Percentiles rank a stretch among this genome's conserved stretches.
Evolutionary conservation across 2,113 vertebrate species (phyloP).

Genomic region (Lathamus discolor): DNA sequence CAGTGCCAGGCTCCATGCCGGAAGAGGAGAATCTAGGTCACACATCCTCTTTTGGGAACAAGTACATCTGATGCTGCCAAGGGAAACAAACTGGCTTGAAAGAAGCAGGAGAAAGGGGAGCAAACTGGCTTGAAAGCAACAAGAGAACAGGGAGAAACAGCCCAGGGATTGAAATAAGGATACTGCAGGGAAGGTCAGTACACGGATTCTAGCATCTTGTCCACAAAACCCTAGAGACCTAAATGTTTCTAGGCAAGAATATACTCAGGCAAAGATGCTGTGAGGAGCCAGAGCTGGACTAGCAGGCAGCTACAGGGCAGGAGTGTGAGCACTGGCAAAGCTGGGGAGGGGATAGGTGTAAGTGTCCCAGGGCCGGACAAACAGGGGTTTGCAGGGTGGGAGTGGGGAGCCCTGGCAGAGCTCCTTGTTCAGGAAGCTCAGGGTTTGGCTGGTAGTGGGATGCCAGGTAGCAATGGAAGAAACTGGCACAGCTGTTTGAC

Average conservation of each 20-base stretch:
- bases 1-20: rapidly evolving
- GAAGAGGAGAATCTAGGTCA: slow-evolving; percentile 47
- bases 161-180: background rate
- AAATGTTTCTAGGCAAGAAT: background rate
- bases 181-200: background rate
- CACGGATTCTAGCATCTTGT: background rate
- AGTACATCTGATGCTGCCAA: slow-evolving; percentile 34
- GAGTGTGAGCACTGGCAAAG: background rate
- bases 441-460: background rate
- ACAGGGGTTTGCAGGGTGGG: background rate
- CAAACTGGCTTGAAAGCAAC: background rate
- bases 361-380: background rate
- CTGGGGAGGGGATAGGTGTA: background rate
- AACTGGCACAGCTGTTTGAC: background rate
- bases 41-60: background rate
- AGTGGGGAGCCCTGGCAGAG: background rate
- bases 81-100: slow-evolving; percentile 25
- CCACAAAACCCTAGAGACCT: background rate
- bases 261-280: background rate
- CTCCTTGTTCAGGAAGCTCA: background rate
- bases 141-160: background rate
- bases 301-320: background rate
- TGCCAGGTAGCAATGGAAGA: background rate
- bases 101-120: background rate
- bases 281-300: background rate